Evolutionary conservation across 2,888 invertebrate species (phyloP), one percentile per base, ranked within the genome.

Genomic region (Eugnorisma glareosa): DNA sequence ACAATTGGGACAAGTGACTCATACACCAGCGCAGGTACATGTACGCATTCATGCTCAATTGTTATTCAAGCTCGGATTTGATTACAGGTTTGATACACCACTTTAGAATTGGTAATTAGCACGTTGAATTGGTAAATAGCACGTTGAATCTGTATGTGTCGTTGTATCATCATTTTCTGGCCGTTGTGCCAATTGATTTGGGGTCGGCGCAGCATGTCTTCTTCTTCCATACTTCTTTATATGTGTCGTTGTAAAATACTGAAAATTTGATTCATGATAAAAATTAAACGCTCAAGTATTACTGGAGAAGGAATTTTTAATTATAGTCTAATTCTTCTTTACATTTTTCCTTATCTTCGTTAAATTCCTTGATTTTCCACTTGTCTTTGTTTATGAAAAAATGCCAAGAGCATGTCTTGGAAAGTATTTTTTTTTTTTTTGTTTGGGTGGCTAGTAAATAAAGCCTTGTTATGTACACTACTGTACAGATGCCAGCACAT

Each of bases 1-100:
- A 5, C 76, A 83, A 72, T 83, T 78, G 79, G 74, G 48, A 67
- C 70, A 51, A 11, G 59, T 84, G 78, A 82, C 57, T 78, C 86
- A 85, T 54, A 61, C 59, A 21, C 59, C 59, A 31, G 40, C 28
- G n/a, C 54, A 37, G 57, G 51, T 31, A 24, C 31, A 35, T 48
- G 45, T 80, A 37, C 11, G 45, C 64, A 82, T 69, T 79, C 79
- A 72, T 51, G 13, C 48, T 57, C 57, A 69, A 70, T 78, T 82
- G 69, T 63, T 69, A 63, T 67, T 79, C 54, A 48, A 59, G 84
- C 68, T 37, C n/a, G 31, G 54, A 31, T 81, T 66, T 81, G 72
- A 69, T 75, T 75, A 81, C 82, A 81, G 24, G 21, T 51, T 54
- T 40, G 69, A 81, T 75, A 84, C 35, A 51, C 24, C 48, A 63